phyloP scores from a whole-genome alignment of 2,888 invertebrate species.

The Smittia aterrima region DNA sequence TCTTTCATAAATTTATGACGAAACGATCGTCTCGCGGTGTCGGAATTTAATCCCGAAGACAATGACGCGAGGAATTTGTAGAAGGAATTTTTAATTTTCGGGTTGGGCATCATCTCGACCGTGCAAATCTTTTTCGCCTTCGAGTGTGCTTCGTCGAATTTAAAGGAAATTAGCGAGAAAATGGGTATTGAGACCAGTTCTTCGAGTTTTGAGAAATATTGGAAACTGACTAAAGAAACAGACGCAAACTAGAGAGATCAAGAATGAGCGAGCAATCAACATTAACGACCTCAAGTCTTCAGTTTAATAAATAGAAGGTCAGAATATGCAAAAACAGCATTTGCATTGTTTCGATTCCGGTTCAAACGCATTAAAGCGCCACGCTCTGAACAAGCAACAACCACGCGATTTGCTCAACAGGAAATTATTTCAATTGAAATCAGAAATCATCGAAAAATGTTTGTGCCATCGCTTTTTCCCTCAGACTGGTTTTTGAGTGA shows the following conservation, averaged over 20 bases:
- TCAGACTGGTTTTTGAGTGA: not conserved
- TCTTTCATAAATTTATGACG: not conserved
- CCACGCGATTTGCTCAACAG: not conserved
- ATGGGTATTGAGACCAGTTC: not conserved
- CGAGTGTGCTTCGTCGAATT: not conserved
- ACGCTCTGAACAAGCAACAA: not conserved
- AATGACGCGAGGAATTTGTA: not conserved
- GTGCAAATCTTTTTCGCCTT: not conserved
- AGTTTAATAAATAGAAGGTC: not conserved
- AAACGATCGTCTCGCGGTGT: no score
- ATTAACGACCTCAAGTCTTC: not conserved
- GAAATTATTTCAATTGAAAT: not conserved
- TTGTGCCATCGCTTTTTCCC: not conserved
- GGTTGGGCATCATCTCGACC: not conserved
- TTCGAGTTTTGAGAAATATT: not conserved
- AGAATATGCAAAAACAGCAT: not conserved
- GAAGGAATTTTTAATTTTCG: not conserved
- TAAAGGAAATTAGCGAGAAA: not conserved
- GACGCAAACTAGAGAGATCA: not conserved
- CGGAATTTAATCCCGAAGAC: not conserved
- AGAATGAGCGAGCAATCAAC: not conserved
- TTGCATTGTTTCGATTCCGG: not conserved
- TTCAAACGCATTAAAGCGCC: not conserved
- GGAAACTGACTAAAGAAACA: not conserved
- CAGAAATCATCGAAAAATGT: not conserved